Percentiles rank a stretch among this genome's conserved stretches.
phyloP scores from a whole-genome alignment of 2,113 vertebrate genomes.

The Halcyon malimbica region DNA sequence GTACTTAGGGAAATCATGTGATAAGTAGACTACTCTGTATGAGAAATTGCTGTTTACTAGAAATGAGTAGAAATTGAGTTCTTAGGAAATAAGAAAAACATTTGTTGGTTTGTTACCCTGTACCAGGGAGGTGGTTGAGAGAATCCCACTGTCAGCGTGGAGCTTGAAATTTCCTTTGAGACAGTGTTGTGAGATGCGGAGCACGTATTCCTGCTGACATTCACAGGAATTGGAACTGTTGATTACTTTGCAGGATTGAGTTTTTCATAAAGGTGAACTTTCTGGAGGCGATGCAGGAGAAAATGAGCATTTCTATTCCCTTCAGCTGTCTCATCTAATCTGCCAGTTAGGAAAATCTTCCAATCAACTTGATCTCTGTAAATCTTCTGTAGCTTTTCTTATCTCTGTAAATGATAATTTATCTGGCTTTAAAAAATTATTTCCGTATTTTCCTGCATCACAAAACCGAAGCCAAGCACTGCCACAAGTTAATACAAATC shows the following conservation, averaged over 20 bases:
- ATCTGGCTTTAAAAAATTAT: background rate
- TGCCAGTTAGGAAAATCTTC: background rate
- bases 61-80: background rate
- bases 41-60: background rate
- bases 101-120: background rate
- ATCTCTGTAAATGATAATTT: background rate
- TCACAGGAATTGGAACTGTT: background rate
- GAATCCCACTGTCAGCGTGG: background rate
- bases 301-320: background rate
- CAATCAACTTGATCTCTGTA: background rate
- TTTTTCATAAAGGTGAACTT: background rate
- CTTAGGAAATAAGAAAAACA: background rate
- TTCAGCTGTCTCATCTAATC: background rate
- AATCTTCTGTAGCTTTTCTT: background rate
- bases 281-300: background rate
- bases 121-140: background rate
- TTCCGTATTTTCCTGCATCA: background rate
- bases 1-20: background rate
- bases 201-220: background rate
- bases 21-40: background rate
- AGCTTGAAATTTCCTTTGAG: background rate
- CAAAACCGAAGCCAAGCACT: background rate
- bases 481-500: background rate
- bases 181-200: background rate
- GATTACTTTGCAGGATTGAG: background rate